phyloP scores from a whole-genome alignment of 2,797 vertebrate species.

The Pristis pectinata region DNA sequence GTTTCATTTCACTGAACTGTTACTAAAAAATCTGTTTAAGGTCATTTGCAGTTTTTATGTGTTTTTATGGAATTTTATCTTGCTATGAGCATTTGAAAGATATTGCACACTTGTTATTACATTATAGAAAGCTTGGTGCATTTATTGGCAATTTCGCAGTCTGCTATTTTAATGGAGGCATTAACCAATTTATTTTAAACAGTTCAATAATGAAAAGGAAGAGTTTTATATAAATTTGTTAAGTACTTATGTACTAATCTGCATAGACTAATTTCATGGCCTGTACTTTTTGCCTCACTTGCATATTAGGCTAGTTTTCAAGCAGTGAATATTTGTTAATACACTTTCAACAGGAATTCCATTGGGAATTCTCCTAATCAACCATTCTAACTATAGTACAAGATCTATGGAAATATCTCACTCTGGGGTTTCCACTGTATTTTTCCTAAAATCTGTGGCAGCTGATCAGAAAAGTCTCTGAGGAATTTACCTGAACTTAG shows the following conservation, averaged over 20 bases:
- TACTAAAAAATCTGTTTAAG: not conserved
- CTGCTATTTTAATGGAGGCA: not conserved
- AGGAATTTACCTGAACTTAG: not conserved
- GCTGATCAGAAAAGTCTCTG: not conserved
- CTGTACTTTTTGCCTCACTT: not conserved
- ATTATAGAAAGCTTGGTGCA: not conserved
- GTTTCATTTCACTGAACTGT: not conserved
- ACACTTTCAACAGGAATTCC: not conserved
- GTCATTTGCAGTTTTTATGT: not conserved
- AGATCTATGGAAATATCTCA: not conserved
- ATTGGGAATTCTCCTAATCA: not conserved
- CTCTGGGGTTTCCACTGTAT: not conserved
- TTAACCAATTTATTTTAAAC: constrained; percentile 20
- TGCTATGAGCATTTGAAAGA: not conserved
- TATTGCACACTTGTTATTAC: not conserved
- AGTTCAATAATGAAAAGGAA: not conserved
- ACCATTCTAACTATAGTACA: not conserved
- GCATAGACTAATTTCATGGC: not conserved
- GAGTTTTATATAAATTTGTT: not conserved
- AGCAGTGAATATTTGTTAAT: not conserved
- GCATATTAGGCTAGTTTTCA: not conserved
- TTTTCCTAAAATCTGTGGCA: not conserved
- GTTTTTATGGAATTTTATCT: not conserved
- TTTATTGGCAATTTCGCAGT: not conserved
- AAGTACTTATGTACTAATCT: not conserved